Evolutionary conservation across 2,113 vertebrate genomes (phyloP).

Genomic region (Rhegmatorhina hoffmannsi): DNA sequence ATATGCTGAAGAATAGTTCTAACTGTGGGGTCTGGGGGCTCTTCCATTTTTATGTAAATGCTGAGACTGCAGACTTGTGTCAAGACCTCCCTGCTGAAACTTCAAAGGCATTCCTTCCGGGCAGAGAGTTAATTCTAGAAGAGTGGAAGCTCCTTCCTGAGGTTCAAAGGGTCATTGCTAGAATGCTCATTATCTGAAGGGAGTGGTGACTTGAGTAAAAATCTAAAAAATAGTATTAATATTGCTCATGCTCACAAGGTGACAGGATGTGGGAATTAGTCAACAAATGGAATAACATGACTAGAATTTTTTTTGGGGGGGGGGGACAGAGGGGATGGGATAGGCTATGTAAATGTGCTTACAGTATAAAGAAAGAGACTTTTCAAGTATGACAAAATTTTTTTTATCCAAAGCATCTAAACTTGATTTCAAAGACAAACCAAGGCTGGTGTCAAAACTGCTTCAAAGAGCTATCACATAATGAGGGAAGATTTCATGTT

Average conservation of each 20-base stretch:
- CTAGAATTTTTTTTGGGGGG: neutral
- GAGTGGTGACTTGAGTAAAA: neutral
- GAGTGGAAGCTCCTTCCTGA: neutral
- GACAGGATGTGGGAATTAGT: neutral
- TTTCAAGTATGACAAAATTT: neutral
- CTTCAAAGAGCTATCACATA: neutral
- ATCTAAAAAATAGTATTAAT: neutral
- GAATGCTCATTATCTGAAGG: neutral
- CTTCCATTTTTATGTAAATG: neutral
- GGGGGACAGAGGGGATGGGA: no score
- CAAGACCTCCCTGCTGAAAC: slow-evolving; percentile 22
- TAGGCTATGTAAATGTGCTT: neutral
- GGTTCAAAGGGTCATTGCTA: slow-evolving; percentile 10
- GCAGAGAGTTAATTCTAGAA: neutral
- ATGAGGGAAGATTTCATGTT: neutral
- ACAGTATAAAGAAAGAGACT: neutral
- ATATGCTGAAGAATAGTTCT: neutral
- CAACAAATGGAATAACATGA: neutral
- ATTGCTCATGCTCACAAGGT: neutral
- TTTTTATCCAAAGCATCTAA: neutral
- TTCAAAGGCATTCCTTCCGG: slow-evolving; percentile 2
- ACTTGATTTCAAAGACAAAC: neutral
- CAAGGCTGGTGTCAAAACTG: neutral
- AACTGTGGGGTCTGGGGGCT: neutral
- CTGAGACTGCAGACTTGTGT: slow-evolving; percentile 20